Base-by-base conservation (phyloP, 23 tunicate genomes). In the Halocynthia aurantium region DNA sequence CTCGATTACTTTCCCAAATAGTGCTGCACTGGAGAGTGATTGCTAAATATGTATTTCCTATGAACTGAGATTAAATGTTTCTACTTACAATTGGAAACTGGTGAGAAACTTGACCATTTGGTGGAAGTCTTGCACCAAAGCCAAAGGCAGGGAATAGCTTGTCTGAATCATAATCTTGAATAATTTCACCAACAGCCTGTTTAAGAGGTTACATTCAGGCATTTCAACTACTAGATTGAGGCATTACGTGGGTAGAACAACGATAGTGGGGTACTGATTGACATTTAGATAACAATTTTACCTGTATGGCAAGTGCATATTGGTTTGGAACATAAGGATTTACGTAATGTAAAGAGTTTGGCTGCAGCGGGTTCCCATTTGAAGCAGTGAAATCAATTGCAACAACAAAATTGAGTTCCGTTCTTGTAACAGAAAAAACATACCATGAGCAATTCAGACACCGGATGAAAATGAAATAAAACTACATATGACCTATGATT, bases 361-460 rank as follows among this genome's bases (percentile, higher is more conserved):
- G 88, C 20, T 78, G 82, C 58, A 21, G 62, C 6, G 98, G 98
- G 63, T 86, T 86, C 15, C 98, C 98, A 69, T 92, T 92, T 9
- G 98, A 92, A 12, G 85, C 91, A 8, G 98, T 85, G 63, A 92
- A 92, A 72, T 92, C 98, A 76, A 92, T 92, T 12, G 98, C 98
- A 53, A 92, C 92, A 0, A 92, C 98, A 62, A 92, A 92, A 66
- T 79, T 86, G 70, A 92, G 40, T 52, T 92, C 92, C 61, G 88
- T 86, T 20, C 98, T 92, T 18, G 44, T 31, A 31, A 31, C 4
- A 31, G 44, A 31, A 31, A 31, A 77, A 77, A 67, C 7, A 31
- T 31, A 4, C 44, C 44, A 31, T 0, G 2, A 31, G 44, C 2
- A 31, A 31, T 31, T 31, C 44, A 31, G 44, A 31, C 44, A 31